Conservation (phyloP, 2,888 invertebrate species). For the Drosophila barbarae region DNA sequence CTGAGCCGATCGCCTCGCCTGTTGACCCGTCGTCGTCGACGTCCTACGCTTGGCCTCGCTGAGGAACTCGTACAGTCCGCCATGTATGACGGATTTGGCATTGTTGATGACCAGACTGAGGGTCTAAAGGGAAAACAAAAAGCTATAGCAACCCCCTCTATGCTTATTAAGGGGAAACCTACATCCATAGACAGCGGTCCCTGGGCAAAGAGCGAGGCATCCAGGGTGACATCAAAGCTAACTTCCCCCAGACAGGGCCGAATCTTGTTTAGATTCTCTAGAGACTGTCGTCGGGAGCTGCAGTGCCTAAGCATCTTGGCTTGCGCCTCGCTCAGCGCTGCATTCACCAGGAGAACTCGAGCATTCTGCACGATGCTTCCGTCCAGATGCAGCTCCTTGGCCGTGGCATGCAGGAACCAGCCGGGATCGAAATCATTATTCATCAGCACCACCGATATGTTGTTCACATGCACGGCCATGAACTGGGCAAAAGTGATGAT, state of each 20-base stretch:
- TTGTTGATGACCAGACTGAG: conserved; percentile 80
- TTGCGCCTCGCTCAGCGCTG: conserved; percentile 85
- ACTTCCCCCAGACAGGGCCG: conserved; percentile 87
- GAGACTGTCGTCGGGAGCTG: conserved; percentile 76
- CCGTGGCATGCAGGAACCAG: conserved; percentile 86
- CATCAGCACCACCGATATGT: conserved; percentile 84
- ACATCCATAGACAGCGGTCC: conserved; percentile 93
- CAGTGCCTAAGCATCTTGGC: conserved; percentile 79
- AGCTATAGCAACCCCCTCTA: background rate
- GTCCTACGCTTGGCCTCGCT: conserved; percentile 79
- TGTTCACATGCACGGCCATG: conserved; percentile 91
- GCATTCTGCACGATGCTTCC: conserved; percentile 85
- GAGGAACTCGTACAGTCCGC: conserved; percentile 81
- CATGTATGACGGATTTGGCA: conserved; percentile 80
- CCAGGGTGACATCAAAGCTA: conserved; percentile 86
- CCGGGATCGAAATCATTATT: conserved; percentile 83
- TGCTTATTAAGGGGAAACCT: conserved; percentile 37
- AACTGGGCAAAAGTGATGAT: conserved; percentile 93
- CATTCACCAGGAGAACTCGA: conserved; percentile 86
- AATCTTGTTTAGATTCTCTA: conserved; percentile 80
- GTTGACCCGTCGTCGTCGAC: conserved; percentile 57
- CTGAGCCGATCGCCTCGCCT: conserved; percentile 27
- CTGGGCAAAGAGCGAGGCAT: conserved; percentile 89
- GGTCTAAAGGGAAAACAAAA: conserved; percentile 66
- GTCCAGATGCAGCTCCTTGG: conserved; percentile 85